Evolutionary conservation across 2,797 vertebrate genomes (phyloP).

Genomic region (Varecia variegata): DNA sequence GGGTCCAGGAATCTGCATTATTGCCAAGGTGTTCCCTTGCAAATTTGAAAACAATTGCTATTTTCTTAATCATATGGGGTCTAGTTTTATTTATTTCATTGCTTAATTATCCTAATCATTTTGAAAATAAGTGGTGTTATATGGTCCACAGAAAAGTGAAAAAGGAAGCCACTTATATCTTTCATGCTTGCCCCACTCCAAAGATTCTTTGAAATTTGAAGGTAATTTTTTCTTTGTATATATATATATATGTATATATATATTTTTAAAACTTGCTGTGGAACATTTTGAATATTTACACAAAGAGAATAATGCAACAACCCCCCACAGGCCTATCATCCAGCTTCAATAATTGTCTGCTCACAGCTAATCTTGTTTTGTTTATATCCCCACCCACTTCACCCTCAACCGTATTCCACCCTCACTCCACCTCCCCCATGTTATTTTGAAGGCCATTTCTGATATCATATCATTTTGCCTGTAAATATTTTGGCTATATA

Average conservation of each 20-base stretch:
- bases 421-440: not conserved
- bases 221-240: not conserved
- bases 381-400: not conserved
- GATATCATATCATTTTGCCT: not conserved
- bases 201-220: conserved; percentile 49
- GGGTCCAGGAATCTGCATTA: not conserved
- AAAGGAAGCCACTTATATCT: not conserved
- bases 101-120: conserved; percentile 1
- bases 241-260: not conserved
- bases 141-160: not conserved
- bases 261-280: not conserved
- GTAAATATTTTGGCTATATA: conserved; percentile 22
- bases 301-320: not conserved
- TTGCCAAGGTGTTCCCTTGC: not conserved
- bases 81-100: conserved; percentile 35
- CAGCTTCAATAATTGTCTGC: not conserved
- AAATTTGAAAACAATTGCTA: conserved; percentile 22
- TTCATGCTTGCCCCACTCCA: not conserved
- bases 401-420: not conserved
- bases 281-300: not conserved
- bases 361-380: not conserved
- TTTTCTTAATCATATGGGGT: not conserved
- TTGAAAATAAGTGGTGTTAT: not conserved
- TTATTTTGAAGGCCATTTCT: conserved; percentile 18
- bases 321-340: not conserved